Conservation (phyloP, 92 coral and sea anemone species). For the Micromussa lordhowensis region DNA sequence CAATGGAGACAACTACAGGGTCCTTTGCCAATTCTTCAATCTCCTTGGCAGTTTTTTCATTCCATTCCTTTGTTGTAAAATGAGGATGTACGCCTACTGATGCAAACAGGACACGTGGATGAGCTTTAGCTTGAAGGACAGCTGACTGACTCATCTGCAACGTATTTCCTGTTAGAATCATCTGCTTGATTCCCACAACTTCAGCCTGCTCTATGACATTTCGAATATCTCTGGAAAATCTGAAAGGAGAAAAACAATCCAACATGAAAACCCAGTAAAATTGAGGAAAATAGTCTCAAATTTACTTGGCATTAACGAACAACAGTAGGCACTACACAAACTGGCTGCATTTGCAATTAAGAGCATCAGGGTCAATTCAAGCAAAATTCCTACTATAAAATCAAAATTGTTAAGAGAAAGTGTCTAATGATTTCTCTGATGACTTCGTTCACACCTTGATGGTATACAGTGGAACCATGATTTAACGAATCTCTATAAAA, state of each 20-base stretch:
- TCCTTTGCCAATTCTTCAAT: slow-evolving; percentile 81
- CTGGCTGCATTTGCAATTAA: too few species aligned
- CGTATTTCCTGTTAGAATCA: slow-evolving; percentile 98
- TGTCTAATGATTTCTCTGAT: too few species aligned
- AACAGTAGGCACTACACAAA: too few species aligned
- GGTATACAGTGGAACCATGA: too few species aligned
- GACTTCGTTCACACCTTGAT: too few species aligned
- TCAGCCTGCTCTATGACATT: slow-evolving; percentile 90
- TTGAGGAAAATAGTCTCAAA: not conserved
- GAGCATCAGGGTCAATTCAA: too few species aligned
- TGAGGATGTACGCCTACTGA: slow-evolving; percentile 98
- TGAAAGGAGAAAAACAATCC: slow-evolving; percentile 19
- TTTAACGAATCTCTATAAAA: too few species aligned
- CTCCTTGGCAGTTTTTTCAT: slow-evolving; percentile 71
- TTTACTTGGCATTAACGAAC: too few species aligned
- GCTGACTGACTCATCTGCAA: slow-evolving; percentile 88
- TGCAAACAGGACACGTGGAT: slow-evolving; percentile 88
- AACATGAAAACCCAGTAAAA: not conserved
- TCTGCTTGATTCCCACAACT: slow-evolving; percentile 87
- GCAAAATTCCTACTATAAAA: too few species aligned
- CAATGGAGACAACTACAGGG: slow-evolving; percentile 95
- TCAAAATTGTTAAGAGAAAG: too few species aligned
- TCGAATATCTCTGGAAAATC: slow-evolving; percentile 89
- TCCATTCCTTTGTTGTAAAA: slow-evolving; percentile 94
- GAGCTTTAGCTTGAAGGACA: slow-evolving; percentile 79